Evolutionary conservation across 2,113 vertebrate species (phyloP).

Genomic region (Leiothrix lutea): DNA sequence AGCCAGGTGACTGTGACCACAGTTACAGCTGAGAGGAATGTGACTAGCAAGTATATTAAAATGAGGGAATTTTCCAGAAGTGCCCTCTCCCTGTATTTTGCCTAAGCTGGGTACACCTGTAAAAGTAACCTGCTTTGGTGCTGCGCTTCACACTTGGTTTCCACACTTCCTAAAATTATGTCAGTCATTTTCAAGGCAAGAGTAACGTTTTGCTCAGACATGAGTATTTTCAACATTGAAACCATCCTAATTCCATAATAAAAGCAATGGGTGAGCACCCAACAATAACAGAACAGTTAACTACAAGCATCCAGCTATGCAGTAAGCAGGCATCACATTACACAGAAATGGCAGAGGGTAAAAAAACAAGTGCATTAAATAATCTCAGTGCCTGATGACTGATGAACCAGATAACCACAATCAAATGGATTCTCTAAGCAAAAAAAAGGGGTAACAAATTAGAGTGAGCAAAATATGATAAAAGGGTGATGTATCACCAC

Average conservation of each 20-base stretch:
- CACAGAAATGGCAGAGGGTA: not conserved
- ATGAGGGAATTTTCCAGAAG: not conserved
- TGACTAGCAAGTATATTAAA: not conserved
- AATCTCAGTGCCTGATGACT: not conserved
- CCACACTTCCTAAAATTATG: not conserved
- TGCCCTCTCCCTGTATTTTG: not conserved
- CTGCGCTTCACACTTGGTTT: not conserved
- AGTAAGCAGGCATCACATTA: not conserved
- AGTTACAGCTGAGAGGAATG: not conserved
- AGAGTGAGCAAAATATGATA: not conserved
- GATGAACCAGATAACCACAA: conserved; percentile 26
- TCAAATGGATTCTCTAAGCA: conserved; percentile 9
- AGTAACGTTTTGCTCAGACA: not conserved
- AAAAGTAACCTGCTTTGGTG: not conserved
- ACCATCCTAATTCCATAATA: not conserved
- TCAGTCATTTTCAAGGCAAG: not conserved
- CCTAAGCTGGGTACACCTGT: not conserved
- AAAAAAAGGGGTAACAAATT: conserved; percentile 17
- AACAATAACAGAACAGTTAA: not conserved
- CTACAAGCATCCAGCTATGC: not conserved
- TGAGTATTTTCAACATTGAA: not conserved
- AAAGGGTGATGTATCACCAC: not conserved
- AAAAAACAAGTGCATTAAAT: not conserved
- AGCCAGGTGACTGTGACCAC: not conserved
- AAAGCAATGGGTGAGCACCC: not conserved